Evolutionary conservation across 2,113 vertebrate genomes (phyloP).

Genomic region (Toxotes chatareus): DNA sequence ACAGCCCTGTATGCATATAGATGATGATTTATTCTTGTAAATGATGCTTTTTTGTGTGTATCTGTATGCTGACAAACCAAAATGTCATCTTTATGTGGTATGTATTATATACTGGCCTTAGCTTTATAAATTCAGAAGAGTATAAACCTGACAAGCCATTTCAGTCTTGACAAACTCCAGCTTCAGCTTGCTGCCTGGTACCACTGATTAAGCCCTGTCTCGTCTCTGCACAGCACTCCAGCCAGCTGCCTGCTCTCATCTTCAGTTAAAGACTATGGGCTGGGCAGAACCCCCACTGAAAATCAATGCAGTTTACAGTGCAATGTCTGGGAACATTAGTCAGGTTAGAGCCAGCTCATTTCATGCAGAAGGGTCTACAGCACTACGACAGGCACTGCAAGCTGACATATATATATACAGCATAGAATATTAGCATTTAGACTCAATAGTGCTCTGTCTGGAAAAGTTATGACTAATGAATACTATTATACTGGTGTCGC

Average conservation of each 20-base stretch:
- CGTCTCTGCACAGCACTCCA: constrained; percentile 3
- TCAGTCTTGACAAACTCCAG: not conserved
- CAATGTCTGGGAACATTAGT: constrained; percentile 47
- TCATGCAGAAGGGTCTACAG: constrained; percentile 27
- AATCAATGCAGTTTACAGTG: constrained; percentile 62
- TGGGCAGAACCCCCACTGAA: constrained; percentile 4
- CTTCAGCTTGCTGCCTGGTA: not conserved
- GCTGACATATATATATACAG: constrained; percentile 50
- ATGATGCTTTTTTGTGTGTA: not conserved
- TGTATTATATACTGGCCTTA: too few species aligned
- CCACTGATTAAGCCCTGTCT: constrained; percentile 1
- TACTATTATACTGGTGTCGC: constrained; percentile 22
- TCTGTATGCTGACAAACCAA: not conserved
- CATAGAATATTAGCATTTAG: constrained; percentile 59
- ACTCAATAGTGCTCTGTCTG: constrained; percentile 31
- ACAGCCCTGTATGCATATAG: too few species aligned
- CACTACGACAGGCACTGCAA: not conserved
- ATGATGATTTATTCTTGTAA: too few species aligned
- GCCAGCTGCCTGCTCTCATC: constrained; percentile 15
- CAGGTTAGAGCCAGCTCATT: constrained; percentile 45
- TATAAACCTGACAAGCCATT: not conserved
- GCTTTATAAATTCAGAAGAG: not conserved
- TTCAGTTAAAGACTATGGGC: constrained; percentile 27
- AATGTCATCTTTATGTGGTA: not conserved
- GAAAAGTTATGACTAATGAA: constrained; percentile 55